Base-by-base conservation (phyloP, 2,888 invertebrate genomes). In the Dryococelus australis region DNA sequence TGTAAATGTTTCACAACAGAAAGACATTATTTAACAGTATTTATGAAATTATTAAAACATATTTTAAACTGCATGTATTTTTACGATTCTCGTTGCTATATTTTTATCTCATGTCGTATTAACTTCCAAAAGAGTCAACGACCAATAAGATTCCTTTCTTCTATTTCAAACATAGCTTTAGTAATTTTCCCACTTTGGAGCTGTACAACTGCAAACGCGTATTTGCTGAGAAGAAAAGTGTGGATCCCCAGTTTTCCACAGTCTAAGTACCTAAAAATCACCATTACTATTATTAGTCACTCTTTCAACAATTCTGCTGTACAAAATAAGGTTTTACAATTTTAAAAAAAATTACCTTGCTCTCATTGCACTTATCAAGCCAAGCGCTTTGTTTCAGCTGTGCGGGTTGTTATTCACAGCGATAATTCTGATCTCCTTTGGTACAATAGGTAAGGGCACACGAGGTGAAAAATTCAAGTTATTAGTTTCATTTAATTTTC, bases 381-480 rank as follows among this genome's bases (percentile, higher is more conserved):
- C 94, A 20, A 96, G 91, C 0, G 95, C 95, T 90, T 94, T 95
- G 0, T 94, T 94, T 91, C 96, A 96, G n/a, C 94, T 94, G 91
- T 93, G 95, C 0, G 96, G 96, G 90, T 96, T 96, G 87, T 96
- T 95, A 89, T 95, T 95, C 0, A 95, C 95, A 0, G 95, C 96
- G 80, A 95, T 92, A 8, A 96, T 92, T 0, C 94, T 94, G 87
- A 95, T 87, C 91, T 96, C 96, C 89, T 95, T 95, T 93, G 92
- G 91, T 94, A 96, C 43, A 96, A 93, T 24, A 65, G 65, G 24
- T 65, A 20, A 65, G 65, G 65, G 16, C 13, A 20, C 20, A 65
- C 65, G 16, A 8, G 8, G 65, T 16, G 16, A 65, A 65, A 65
- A 16, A 65, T 12, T 47, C 47, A 6, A 47, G 12, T 47, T 47